Evolutionary conservation across 2,888 invertebrate genomes (phyloP).

Genomic region (Eudemis profundana): DNA sequence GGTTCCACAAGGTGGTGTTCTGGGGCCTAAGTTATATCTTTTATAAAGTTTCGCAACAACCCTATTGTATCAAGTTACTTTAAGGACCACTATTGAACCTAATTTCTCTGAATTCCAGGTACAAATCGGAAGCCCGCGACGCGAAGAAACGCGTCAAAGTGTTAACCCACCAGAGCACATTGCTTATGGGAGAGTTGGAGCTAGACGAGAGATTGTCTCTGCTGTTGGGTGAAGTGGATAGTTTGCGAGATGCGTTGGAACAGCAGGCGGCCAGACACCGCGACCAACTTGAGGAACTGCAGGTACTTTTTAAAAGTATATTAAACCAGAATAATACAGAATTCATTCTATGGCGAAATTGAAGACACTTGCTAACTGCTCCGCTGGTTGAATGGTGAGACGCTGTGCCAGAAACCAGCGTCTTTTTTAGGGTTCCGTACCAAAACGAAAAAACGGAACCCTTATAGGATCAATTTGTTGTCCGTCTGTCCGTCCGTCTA

Average conservation of each 20-base stretch:
- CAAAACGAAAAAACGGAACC: too few relatives aligned
- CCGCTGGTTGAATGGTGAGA: too few relatives aligned
- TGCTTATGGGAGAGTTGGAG: slow-evolving; percentile 86
- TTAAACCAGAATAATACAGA: too few relatives aligned
- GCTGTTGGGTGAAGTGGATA: slow-evolving; percentile 87
- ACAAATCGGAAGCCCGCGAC: slow-evolving; percentile 83
- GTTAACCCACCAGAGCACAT: slow-evolving; percentile 88
- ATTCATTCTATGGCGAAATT: too few relatives aligned
- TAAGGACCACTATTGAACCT: not conserved
- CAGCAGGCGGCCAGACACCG: slow-evolving; percentile 85
- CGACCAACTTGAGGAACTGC: slow-evolving; percentile 85
- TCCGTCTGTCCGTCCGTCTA: too few relatives aligned
- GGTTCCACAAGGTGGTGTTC: not conserved
- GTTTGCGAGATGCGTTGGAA: slow-evolving; percentile 86
- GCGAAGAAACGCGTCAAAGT: slow-evolving; percentile 86
- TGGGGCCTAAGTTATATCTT: not conserved
- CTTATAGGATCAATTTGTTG: too few relatives aligned
- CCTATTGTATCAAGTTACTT: too few relatives aligned
- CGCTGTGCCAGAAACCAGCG: too few relatives aligned
- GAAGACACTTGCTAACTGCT: too few relatives aligned
- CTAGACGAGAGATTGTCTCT: slow-evolving; percentile 83
- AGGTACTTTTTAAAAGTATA: too few relatives aligned
- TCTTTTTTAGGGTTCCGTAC: too few relatives aligned
- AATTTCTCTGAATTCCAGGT: slow-evolving; percentile 55
- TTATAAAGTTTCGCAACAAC: too few relatives aligned